Base-by-base conservation (phyloP, 2,113 vertebrate species). In the Dicentrarchus labrax region DNA sequence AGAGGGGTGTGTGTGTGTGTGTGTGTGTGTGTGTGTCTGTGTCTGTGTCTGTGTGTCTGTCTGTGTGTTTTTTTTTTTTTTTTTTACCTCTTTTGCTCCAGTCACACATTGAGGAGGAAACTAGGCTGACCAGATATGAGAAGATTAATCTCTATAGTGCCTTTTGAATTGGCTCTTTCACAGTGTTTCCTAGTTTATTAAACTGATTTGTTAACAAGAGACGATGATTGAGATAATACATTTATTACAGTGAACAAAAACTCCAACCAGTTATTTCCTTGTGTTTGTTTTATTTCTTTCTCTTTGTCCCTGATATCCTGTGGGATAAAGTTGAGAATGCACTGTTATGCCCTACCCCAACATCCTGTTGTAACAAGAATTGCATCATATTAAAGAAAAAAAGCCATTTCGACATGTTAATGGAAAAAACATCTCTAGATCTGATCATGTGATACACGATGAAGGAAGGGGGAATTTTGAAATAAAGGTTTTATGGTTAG, bases 71-170 rank as follows among this genome's bases (percentile, higher is more conserved):
- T 53, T 21, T 8, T 11, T 45, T 30, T 10, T 7, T 0, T 48
- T 48, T 48, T 15, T 12, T 24, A 15, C 56, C 5, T 30, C 22
- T 57, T 13, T 6, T 57, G 12, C 56, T 30, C 22, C 22, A 3
- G 56, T 24, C 2, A 5, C 54, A 59, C n/a, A 2, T 30, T 3
- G 12, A 7, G 21, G 11, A 5, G 15, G 30, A 15, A 60, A 36
- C 7, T 8, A 59, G 5, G 17, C 15, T 30, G 56, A 4, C 17
- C 22, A 17, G 56, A 15, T 16, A 8, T 15, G 13, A 30, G 0
- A 30, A 7, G 22, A 57, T 57, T 0, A 0, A 50, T 4, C 17
- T 19, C 7, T 2, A 3, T 9, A 47, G 3, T 9, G 4, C 2
- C 50, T 30, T 19, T 51, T 8, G n/a, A 54, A 54, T 8, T n/a